Conservation (phyloP, 2,888 invertebrate genomes). For the Pachydiplax longipennis region DNA sequence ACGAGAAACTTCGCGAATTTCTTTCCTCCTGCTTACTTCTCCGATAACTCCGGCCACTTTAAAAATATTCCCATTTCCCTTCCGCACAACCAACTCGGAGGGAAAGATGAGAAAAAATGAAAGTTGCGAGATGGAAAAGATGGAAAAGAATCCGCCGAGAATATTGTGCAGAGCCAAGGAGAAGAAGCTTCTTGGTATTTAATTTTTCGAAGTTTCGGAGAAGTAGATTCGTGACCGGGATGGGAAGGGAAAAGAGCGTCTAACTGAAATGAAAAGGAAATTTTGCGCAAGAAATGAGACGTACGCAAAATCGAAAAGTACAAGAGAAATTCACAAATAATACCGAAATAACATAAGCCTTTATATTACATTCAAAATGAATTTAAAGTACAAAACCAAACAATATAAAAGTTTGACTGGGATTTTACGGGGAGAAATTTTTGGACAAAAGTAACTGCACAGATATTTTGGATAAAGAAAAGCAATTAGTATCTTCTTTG, state of each 20-base stretch:
- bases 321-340: no score
- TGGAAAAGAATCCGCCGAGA: neutral
- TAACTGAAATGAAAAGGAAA: neutral
- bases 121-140: neutral
- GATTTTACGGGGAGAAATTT: no score
- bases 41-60: neutral
- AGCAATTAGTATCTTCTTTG: no score
- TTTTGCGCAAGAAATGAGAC: neutral
- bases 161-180: neutral
- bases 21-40: neutral
- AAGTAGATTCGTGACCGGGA: neutral
- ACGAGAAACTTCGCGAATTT: neutral
- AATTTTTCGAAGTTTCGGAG: neutral
- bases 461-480: no score
- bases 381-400: no score
- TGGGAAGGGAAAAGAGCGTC: neutral
- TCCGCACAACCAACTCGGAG: neutral
- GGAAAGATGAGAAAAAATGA: neutral
- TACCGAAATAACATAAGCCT: no score
- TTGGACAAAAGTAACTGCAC: no score
- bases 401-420: no score
- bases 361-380: no score
- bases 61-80: neutral
- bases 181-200: neutral
- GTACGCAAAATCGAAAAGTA: neutral